A percentile compares a stretch with the other conserved stretches of the same genome.
Conservation (phyloP, 2,797 vertebrate species). For the Acridotheres tristis region DNA sequence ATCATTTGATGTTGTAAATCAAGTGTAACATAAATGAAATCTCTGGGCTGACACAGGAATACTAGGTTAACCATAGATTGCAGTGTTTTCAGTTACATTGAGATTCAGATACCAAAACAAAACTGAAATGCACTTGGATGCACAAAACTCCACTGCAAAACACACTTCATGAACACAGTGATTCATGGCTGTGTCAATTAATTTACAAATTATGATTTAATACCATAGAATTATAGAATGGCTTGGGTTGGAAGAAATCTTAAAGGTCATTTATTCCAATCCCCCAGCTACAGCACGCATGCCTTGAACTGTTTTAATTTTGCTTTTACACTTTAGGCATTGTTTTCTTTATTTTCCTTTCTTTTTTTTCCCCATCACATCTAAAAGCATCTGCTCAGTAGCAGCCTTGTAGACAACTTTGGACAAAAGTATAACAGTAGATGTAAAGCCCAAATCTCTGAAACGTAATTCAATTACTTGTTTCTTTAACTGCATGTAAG, state of each 20-base stretch:
- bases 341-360: background rate
- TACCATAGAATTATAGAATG: background rate
- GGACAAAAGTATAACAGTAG: background rate
- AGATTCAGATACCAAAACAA: background rate
- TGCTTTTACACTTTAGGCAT: background rate
- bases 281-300: background rate
- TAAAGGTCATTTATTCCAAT: background rate
- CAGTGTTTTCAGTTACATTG: background rate
- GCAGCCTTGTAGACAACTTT: background rate
- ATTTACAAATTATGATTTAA: background rate
- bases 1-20: background rate
- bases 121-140: background rate
- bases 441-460: slow-evolving; percentile 8
- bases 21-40: background rate
- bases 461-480: slow-evolving; percentile 42
- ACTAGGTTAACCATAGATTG: background rate
- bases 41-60: background rate
- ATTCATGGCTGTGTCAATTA: background rate
- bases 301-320: background rate
- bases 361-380: background rate
- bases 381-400: background rate
- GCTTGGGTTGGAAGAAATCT: background rate
- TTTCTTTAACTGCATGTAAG: slow-evolving; percentile 45
- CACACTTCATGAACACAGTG: background rate
- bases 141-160: background rate